These are phyloP conservation scores for Sylvicola cinctus DNA, from an alignment of 2,888 invertebrate species.

Conservation along the genomic window DNA sequence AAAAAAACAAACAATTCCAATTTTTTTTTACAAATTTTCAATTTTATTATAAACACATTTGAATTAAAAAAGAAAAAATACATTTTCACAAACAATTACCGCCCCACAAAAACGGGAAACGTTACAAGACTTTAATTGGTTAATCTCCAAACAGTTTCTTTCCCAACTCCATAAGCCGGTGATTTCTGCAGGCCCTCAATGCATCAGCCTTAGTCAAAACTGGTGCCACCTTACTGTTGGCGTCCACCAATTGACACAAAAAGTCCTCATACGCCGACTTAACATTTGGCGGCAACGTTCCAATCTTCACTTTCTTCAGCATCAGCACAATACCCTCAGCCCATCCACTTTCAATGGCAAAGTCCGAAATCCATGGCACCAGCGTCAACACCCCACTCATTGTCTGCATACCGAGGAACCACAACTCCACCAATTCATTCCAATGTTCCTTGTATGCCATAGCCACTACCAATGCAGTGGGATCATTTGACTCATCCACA, in stretches of 20 bases:
- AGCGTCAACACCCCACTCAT: slow-evolving; percentile 61
- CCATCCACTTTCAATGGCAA: slow-evolving; percentile 87
- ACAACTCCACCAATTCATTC: slow-evolving; percentile 76
- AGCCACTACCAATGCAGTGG: slow-evolving; percentile 59
- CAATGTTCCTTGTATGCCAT: slow-evolving; percentile 73
- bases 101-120: too few relatives aligned
- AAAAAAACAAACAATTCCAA: too few relatives aligned
- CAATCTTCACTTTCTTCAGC: slow-evolving; percentile 62
- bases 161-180: slow-evolving; percentile 73
- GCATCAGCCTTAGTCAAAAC: slow-evolving; percentile 69
- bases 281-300: slow-evolving; percentile 60
- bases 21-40: too few relatives aligned
- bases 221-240: slow-evolving; percentile 49
- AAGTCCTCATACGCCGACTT: slow-evolving; percentile 84
- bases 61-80: too few relatives aligned
- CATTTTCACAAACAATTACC: too few relatives aligned
- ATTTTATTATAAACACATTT: too few relatives aligned
- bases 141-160: slow-evolving; percentile 76
- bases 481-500: slow-evolving; percentile 72
- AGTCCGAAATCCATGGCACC: slow-evolving; percentile 77
- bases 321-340: slow-evolving; percentile 69
- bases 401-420: slow-evolving; percentile 90
- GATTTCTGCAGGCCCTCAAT: slow-evolving; percentile 63
- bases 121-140: too few relatives aligned
- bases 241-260: slow-evolving; percentile 62